Evolutionary conservation across 1,140 invertebrate species (phyloP), one percentile per base, ranked within the genome.

Genomic region (Neuroterus valhalla): DNA sequence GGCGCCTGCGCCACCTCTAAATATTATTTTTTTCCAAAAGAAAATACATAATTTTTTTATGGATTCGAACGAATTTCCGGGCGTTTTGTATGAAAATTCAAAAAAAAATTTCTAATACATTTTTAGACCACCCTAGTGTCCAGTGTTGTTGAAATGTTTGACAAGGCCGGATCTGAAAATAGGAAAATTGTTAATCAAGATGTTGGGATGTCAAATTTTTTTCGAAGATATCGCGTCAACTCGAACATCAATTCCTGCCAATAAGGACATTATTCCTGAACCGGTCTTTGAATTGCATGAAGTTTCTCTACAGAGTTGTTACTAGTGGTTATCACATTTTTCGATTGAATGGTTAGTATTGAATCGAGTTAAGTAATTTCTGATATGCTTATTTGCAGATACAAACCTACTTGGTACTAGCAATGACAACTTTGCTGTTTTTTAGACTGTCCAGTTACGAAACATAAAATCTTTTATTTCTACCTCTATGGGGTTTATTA

Each of bases 331-430:
- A 62, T 62, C 12, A 62, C 55, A 12, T 38, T 38, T 23, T 31
- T 26, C 26, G 55, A 62, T 62, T 62, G 14, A 31, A 62, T 62
- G 23, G 3, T 62, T 38, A 19, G 46, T 19, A 48, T 48, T 62
- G 26, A 62, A 62, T 14, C 19, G 12, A 23, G 52, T 38, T 62
- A 23, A 75, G 48, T 66, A 72, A 78, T 78, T 74, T 66, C 48
- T 67, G 76, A 78, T 75, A 72, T 50, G 73, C 46, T 69, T 73
- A 78, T 75, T 78, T 71, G 50, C 72, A 45, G 75, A 48, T 52
- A 26, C 46, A 55, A 50, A 69, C 73, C 21, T 75, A 17, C 71
- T 78, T 78, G 26, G 44, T 15, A 73, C 31, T 44, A 26, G 46
- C 46, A 6, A 44, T 6, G 23, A 38, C 31, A 38, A 43, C n/a